Conservation (phyloP, 2,113 vertebrate species). For the Aleadryas rufinucha region DNA sequence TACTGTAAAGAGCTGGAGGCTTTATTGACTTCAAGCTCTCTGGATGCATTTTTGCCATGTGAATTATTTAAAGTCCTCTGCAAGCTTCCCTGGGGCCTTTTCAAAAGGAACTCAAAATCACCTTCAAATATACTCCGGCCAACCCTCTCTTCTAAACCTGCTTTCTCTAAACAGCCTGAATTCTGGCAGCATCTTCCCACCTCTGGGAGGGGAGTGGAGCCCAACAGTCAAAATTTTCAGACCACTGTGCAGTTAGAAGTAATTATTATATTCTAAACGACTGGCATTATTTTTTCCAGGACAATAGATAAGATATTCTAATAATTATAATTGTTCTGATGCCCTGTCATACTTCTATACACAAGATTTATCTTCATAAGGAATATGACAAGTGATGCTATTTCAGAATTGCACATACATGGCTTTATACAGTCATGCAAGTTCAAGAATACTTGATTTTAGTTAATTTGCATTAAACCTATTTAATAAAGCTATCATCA, state of each 20-base stretch:
- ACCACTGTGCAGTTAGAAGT: not conserved
- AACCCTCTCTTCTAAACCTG: not conserved
- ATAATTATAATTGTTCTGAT: not conserved
- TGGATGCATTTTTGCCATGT: slow-evolving; percentile 4
- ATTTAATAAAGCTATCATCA: not conserved
- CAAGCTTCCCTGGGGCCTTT: not conserved
- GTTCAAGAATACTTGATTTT: not conserved
- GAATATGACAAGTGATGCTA: not conserved
- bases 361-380: not conserved
- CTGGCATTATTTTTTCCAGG: not conserved
- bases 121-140: not conserved
- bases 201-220: not conserved
- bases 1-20: slow-evolving; percentile 9
- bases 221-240: not conserved
- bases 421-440: not conserved
- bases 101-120: not conserved
- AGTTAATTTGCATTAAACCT: not conserved
- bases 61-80: slow-evolving; percentile 42
- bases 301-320: not conserved
- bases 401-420: not conserved
- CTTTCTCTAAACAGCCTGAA: not conserved
- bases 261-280: not conserved
- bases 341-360: not conserved
- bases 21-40: slow-evolving; percentile 43
- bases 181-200: not conserved